phyloP scores from a whole-genome alignment of 2,888 invertebrate species.

The Latrodectus elegans region DNA sequence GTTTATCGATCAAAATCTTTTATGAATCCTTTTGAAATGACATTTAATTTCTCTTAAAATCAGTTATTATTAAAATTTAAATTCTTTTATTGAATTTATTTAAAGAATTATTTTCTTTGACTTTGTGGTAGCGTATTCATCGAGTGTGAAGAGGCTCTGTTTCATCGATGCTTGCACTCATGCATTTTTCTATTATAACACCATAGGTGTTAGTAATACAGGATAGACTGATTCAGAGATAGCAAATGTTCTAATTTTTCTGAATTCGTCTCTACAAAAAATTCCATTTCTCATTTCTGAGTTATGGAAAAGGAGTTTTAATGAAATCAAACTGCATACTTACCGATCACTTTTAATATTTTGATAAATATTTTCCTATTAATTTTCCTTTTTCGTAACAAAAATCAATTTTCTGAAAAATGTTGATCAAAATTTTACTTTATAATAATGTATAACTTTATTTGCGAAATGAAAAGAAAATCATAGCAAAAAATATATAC shows the following conservation, averaged over 20 bases:
- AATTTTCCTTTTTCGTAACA: too few relatives aligned
- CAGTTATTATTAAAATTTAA: neutral
- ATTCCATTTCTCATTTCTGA: too few relatives aligned
- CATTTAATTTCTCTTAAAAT: neutral
- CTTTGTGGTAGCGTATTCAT: slow-evolving; percentile 30
- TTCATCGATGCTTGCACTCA: slow-evolving; percentile 57
- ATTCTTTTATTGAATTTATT: neutral
- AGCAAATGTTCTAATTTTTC: neutral
- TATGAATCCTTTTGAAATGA: neutral
- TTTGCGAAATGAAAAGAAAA: too few relatives aligned
- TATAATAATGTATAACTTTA: too few relatives aligned
- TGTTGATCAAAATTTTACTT: too few relatives aligned
- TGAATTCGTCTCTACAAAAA: too few relatives aligned
- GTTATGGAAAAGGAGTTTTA: too few relatives aligned
- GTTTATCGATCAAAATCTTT: neutral
- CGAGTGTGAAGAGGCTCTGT: slow-evolving; percentile 25
- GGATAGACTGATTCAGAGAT: slow-evolving; percentile 39
- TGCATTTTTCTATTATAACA: slow-evolving; percentile 56
- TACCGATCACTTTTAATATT: too few relatives aligned
- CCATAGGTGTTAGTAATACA: slow-evolving; percentile 57
- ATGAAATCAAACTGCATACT: too few relatives aligned
- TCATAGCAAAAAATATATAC: too few relatives aligned
- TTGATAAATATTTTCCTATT: too few relatives aligned
- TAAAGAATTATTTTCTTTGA: slow-evolving; percentile 25
- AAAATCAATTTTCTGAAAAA: too few relatives aligned